Percentiles rank a stretch among this genome's conserved stretches.
These are phyloP conservation scores for Manis javanica DNA, from an alignment of 2,797 vertebrate genomes.

Conservation along the genomic window DNA sequence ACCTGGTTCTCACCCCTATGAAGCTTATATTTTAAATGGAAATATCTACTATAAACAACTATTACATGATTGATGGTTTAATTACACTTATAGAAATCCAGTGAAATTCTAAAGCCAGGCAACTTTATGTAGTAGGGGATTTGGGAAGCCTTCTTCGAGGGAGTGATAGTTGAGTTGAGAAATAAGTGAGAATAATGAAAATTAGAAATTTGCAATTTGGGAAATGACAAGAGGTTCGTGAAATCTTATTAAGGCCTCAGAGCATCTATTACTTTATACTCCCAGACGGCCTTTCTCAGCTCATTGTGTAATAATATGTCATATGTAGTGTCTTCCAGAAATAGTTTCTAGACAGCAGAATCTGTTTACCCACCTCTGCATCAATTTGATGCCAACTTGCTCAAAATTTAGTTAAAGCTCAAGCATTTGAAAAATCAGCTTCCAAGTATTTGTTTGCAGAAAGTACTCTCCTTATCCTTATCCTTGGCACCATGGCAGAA, in stretches of 20 bases:
- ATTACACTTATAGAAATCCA: neutral
- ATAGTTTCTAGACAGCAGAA: neutral
- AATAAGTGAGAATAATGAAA: constrained; percentile 22
- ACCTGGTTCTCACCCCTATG: neutral
- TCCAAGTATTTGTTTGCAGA: neutral
- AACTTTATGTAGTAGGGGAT: neutral
- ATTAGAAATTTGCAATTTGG: neutral
- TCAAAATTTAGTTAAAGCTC: neutral
- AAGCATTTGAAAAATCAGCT: neutral
- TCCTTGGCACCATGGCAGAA: neutral
- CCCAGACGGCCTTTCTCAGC: neutral
- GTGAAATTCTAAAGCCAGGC: neutral
- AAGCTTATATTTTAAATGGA: neutral
- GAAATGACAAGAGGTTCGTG: neutral
- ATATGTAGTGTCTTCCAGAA: neutral
- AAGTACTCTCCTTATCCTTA: neutral
- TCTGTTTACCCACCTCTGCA: neutral
- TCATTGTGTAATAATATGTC: neutral
- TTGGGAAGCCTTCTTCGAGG: neutral
- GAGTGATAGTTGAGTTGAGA: neutral
- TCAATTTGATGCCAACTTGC: neutral
- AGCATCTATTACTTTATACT: neutral
- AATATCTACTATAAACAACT: neutral
- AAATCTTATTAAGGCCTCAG: neutral
- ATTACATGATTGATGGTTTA: neutral